These are phyloP conservation scores for Rhynchotus rufescens DNA, from an alignment of 2,797 vertebrate genomes.

Conservation along the genomic window DNA sequence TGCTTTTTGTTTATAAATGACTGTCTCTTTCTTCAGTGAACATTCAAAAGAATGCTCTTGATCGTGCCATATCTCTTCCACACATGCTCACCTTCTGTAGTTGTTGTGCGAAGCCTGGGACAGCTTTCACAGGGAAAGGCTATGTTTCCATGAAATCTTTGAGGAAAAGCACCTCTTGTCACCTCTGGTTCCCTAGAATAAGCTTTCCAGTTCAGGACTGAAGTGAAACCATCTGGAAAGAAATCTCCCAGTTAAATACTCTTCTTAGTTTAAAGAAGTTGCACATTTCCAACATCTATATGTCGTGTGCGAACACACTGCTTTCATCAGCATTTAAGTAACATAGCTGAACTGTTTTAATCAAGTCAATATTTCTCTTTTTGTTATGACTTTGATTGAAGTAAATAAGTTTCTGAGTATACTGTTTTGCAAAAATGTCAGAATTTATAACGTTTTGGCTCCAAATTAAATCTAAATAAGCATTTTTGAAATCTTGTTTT, in stretches of 20 bases:
- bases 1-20: not conserved
- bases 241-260: constrained; percentile 39
- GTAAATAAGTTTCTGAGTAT: constrained; percentile 13
- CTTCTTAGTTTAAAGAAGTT: constrained; percentile 49
- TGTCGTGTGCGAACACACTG: constrained; percentile 49
- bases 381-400: constrained; percentile 45
- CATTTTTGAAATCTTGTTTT: constrained; percentile 31
- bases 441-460: constrained; percentile 19
- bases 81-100: not conserved
- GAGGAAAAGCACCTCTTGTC: not conserved
- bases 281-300: constrained; percentile 7
- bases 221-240: constrained; percentile 49
- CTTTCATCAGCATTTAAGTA: constrained; percentile 57
- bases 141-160: not conserved
- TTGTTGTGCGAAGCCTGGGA: not conserved
- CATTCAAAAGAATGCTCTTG: not conserved
- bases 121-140: not conserved
- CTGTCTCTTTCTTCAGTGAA: not conserved
- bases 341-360: constrained; percentile 30
- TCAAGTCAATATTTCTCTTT: constrained; percentile 57
- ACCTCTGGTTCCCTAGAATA: constrained; percentile 10
- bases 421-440: constrained; percentile 37
- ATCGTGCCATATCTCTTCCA: not conserved
- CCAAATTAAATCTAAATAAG: not conserved
- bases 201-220: not conserved